A percentile compares a stretch with the other conserved stretches of the same genome.
These are phyloP conservation scores for Buteo buteo DNA, from an alignment of 2,113 vertebrate genomes.

Conservation along the genomic window DNA sequence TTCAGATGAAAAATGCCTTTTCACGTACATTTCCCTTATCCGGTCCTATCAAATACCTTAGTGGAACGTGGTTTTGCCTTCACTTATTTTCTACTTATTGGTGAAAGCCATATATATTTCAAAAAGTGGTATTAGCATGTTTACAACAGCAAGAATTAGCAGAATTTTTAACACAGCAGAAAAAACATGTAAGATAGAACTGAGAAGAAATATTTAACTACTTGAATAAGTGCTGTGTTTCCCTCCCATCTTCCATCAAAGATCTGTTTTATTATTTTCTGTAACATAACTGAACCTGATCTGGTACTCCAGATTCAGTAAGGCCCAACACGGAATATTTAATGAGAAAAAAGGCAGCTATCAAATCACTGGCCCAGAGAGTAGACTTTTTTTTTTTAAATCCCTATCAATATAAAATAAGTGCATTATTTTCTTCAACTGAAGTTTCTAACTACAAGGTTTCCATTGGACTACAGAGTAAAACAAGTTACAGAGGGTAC, in stretches of 20 bases:
- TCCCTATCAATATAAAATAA: not conserved
- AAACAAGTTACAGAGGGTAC: not conserved
- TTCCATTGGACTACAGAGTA: not conserved
- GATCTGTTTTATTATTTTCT: not conserved
- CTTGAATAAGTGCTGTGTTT: not conserved
- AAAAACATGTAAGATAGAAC: not conserved
- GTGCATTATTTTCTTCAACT: not conserved
- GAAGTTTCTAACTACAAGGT: not conserved
- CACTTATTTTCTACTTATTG: not conserved
- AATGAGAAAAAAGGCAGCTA: not conserved
- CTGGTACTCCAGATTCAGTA: not conserved
- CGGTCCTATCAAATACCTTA: not conserved
- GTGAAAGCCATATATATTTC: not conserved
- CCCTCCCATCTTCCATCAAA: not conserved
- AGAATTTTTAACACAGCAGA: not conserved
- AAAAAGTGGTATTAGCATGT: not conserved
- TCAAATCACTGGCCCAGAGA: not conserved
- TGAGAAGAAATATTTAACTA: not conserved
- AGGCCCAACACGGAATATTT: not conserved
- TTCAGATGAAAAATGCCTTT: not conserved
- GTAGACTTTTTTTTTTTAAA: fast-evolving
- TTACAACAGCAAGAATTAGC: not conserved
- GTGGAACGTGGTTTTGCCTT: not conserved
- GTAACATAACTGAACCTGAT: not conserved
- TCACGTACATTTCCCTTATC: not conserved